These are phyloP conservation scores for Leptopilina drosophilae DNA, from an alignment of 2,888 invertebrate genomes.

Conservation along the genomic window DNA sequence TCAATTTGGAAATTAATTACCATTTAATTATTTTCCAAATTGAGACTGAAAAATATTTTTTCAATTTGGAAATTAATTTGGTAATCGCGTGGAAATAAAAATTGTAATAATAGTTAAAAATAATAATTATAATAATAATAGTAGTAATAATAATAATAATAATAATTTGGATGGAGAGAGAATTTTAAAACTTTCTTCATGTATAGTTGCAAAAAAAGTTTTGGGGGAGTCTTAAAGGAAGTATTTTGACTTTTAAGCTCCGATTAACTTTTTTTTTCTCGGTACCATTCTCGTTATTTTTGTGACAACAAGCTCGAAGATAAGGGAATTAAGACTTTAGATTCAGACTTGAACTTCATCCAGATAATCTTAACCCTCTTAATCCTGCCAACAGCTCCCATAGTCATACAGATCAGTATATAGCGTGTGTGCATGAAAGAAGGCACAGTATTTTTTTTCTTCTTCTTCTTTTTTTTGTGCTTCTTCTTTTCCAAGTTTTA, in stretches of 20 bases:
- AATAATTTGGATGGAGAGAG: too few relatives aligned
- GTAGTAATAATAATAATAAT: too few relatives aligned
- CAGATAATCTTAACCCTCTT: slow-evolving; percentile 29
- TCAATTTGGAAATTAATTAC: too few relatives aligned
- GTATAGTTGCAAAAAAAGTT: neutral
- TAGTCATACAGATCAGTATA: slow-evolving; percentile 28
- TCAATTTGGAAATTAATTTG: too few relatives aligned
- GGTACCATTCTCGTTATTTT: slow-evolving; percentile 25
- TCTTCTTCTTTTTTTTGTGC: slow-evolving; percentile 8
- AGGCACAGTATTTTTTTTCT: neutral
- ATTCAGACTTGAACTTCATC: slow-evolving; percentile 31
- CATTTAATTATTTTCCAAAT: too few relatives aligned
- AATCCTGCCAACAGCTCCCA: slow-evolving; percentile 35
- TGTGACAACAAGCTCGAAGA: slow-evolving; percentile 35
- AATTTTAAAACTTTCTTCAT: neutral
- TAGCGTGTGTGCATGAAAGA: slow-evolving; percentile 27
- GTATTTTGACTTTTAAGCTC: slow-evolving; percentile 31
- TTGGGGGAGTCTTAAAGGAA: slow-evolving; percentile 4
- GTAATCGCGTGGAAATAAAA: too few relatives aligned
- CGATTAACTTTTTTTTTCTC: slow-evolving; percentile 39
- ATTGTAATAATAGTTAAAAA: too few relatives aligned
- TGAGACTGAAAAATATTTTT: too few relatives aligned
- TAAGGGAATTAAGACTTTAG: slow-evolving; percentile 40
- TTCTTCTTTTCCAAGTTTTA: slow-evolving; percentile 11
- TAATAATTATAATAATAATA: too few relatives aligned